Evolutionary conservation across 2,797 vertebrate genomes (phyloP).

Genomic region (Eupleurogrammus muticus): DNA sequence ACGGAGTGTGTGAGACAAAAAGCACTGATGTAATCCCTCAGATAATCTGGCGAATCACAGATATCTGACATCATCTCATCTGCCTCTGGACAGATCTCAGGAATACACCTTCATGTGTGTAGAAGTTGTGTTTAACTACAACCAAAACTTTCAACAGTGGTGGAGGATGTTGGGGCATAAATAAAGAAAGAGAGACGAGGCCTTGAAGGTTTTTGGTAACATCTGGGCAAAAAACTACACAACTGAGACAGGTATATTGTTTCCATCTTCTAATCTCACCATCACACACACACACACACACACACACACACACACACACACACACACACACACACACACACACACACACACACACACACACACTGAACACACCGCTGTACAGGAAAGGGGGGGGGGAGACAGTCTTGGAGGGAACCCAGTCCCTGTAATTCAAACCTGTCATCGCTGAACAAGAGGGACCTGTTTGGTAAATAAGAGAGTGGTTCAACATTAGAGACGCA

Average conservation of each 20-base stretch:
- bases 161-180: background rate
- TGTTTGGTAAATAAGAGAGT: conserved; percentile 71
- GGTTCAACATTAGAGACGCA: conserved; percentile 44
- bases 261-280: conserved; percentile 41
- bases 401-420: conserved; percentile 30
- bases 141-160: background rate
- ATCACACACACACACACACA: conserved; percentile 31
- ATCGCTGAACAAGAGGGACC: conserved; percentile 68
- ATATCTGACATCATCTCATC: conserved; percentile 63
- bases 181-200: background rate
- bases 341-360: conserved; percentile 26
- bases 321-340: conserved; percentile 32
- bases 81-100: conserved; percentile 40
- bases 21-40: conserved; percentile 54
- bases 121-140: background rate
- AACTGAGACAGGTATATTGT: conserved; percentile 48
- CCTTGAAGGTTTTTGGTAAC: conserved; percentile 28
- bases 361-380: conserved; percentile 24
- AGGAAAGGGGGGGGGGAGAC: conserved; percentile 30
- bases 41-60: conserved; percentile 70
- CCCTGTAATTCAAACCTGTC: conserved; percentile 72
- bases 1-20: conserved; percentile 4
- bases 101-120: conserved; percentile 11
- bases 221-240: conserved; percentile 25
- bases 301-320: conserved; percentile 17